Percentiles rank a stretch among this genome's conserved stretches.
Evolutionary conservation across 2,888 invertebrate species (phyloP).

Genomic region (Gryllus longicercus): DNA sequence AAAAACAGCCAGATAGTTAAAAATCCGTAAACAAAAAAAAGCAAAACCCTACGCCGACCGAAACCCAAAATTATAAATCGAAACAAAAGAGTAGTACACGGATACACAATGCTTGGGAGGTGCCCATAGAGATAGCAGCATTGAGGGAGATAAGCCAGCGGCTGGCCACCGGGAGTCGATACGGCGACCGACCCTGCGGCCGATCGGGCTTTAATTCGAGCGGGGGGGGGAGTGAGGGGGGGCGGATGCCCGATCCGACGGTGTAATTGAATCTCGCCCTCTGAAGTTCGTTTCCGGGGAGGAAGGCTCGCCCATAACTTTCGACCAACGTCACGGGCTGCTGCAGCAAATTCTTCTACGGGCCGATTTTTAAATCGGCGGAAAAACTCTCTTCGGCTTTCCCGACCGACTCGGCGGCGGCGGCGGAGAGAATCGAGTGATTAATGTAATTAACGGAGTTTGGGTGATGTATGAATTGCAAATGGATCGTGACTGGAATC

Average conservation of each 20-base stretch:
- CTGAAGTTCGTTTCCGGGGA: slow-evolving; percentile 1
- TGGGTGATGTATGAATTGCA: not conserved
- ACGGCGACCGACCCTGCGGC: not conserved
- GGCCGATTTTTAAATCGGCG: not conserved
- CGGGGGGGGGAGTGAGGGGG: not conserved
- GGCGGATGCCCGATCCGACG: not conserved
- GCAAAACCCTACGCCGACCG: too few species aligned
- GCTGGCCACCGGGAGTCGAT: not conserved
- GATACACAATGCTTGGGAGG: too few species aligned
- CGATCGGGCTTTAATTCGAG: not conserved
- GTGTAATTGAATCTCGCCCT: slow-evolving; percentile 17
- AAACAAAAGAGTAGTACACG: too few species aligned
- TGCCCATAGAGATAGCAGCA: too few species aligned
- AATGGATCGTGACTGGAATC: not conserved
- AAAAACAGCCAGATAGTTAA: too few species aligned
- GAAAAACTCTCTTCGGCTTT: not conserved
- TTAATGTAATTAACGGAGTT: slow-evolving; percentile 9
- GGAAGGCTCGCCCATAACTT: slow-evolving; percentile 17
- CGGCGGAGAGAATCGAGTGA: not conserved
- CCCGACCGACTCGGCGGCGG: too few species aligned
- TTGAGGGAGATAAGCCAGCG: too few species aligned
- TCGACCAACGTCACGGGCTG: not conserved
- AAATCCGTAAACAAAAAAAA: too few species aligned
- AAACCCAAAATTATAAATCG: too few species aligned
- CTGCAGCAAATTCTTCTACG: not conserved